Evolutionary conservation across 1,140 invertebrate species (phyloP).

Genomic region (Eumaeus atala): DNA sequence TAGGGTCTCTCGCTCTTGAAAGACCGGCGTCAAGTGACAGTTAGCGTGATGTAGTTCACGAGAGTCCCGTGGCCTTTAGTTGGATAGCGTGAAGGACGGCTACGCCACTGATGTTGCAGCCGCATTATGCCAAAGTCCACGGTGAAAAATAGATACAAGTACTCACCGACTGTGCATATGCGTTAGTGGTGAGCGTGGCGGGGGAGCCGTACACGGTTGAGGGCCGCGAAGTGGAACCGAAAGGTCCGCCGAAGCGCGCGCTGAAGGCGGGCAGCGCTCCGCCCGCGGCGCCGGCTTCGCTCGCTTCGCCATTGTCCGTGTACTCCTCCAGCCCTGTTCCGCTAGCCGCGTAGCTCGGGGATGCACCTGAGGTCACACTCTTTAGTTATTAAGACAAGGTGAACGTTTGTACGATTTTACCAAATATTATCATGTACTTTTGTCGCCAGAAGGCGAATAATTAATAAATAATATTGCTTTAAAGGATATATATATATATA

Average conservation of each 20-base stretch:
- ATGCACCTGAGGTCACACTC: constrained; percentile 30
- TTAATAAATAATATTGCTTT: no score
- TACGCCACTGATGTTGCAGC: no score
- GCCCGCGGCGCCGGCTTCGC: constrained; percentile 26
- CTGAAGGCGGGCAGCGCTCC: constrained; percentile 58
- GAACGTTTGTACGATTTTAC: no score
- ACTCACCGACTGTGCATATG: constrained; percentile 44
- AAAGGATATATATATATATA: no score
- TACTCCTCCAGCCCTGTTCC: constrained; percentile 33
- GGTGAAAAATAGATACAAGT: neutral
- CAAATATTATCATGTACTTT: no score
- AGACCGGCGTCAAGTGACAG: no score
- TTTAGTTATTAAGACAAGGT: no score
- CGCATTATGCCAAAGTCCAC: neutral
- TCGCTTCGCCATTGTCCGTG: constrained; percentile 24
- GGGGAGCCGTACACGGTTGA: constrained; percentile 19
- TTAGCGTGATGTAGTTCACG: no score
- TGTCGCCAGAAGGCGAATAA: no score
- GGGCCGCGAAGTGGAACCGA: constrained; percentile 36
- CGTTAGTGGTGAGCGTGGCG: constrained; percentile 30
- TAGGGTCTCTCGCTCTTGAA: no score
- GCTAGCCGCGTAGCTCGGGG: constrained; percentile 43
- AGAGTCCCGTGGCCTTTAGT: no score
- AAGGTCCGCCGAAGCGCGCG: constrained; percentile 51
- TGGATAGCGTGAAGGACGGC: no score